A percentile compares a stretch with the other conserved stretches of the same genome.
These are phyloP conservation scores for Ginglymostoma cirratum DNA, from an alignment of 2,113 vertebrate species.

Conservation along the genomic window DNA sequence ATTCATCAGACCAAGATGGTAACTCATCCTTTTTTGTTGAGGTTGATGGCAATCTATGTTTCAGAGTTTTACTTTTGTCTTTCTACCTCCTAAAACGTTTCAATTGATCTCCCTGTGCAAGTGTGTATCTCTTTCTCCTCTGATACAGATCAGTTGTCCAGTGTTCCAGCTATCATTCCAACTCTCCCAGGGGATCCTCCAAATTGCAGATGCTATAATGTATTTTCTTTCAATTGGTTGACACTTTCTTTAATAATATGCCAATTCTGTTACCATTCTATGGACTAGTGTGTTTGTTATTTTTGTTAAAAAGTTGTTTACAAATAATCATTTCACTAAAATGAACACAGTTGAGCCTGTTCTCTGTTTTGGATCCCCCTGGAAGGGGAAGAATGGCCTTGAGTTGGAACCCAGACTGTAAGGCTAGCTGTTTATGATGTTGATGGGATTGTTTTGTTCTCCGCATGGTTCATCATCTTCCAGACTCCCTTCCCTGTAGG, in stretches of 20 bases:
- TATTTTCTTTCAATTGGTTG: not conserved
- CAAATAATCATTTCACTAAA: not conserved
- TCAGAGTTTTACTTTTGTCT: not conserved
- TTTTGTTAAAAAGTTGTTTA: not conserved
- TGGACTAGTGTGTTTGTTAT: not conserved
- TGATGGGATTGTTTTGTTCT: constrained; percentile 34
- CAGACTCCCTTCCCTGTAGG: constrained; percentile 26
- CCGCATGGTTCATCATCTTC: constrained; percentile 14
- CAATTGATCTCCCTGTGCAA: constrained; percentile 27
- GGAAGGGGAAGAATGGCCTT: not conserved
- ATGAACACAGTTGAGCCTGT: not conserved
- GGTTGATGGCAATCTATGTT: not conserved
- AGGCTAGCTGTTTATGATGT: constrained; percentile 20
- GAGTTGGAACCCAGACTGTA: constrained; percentile 23
- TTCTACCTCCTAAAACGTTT: not conserved
- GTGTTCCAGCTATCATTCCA: constrained; percentile 22
- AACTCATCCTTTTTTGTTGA: not conserved
- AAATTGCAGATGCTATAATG: not conserved
- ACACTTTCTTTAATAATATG: not conserved
- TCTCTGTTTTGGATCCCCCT: not conserved
- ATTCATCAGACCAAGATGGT: not conserved
- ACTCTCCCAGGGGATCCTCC: not conserved
- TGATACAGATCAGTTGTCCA: not conserved
- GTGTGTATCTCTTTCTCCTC: not conserved
- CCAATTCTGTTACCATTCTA: not conserved